Evolutionary conservation across 2,113 vertebrate species (phyloP).

Genomic region (Aspiorhynchus laticeps): DNA sequence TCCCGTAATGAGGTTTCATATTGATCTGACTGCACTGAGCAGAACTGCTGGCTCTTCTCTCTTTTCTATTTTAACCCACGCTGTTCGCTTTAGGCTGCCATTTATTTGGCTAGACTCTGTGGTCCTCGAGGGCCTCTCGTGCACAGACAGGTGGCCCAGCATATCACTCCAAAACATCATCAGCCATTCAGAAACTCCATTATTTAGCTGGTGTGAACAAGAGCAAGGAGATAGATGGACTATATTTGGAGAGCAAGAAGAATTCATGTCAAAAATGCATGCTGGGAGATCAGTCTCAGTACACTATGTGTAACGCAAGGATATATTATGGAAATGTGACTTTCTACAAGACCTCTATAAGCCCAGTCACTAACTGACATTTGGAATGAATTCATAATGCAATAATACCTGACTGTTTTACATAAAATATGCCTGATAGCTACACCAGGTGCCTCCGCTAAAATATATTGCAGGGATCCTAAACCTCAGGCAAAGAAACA

Average conservation of each 20-base stretch:
- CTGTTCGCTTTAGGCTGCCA: slow-evolving; percentile 63
- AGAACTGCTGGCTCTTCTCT: slow-evolving; percentile 71
- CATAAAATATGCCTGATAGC: slow-evolving; percentile 58
- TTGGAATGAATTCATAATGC: slow-evolving; percentile 59
- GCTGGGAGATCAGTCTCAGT: slow-evolving; percentile 51
- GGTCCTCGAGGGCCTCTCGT: slow-evolving; percentile 37
- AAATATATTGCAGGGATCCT: slow-evolving; percentile 40
- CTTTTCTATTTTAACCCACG: slow-evolving; percentile 47
- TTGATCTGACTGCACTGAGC: slow-evolving; percentile 75
- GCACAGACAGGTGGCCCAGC: slow-evolving; percentile 61
- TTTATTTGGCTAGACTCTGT: slow-evolving; percentile 60
- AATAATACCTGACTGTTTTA: slow-evolving; percentile 57
- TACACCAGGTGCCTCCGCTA: slow-evolving; percentile 48
- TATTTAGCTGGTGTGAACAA: slow-evolving; percentile 60
- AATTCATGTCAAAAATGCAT: slow-evolving; percentile 52
- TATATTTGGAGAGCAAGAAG: slow-evolving; percentile 46
- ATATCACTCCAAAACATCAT: slow-evolving; percentile 63
- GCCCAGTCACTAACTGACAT: slow-evolving; percentile 59
- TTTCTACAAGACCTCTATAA: slow-evolving; percentile 59
- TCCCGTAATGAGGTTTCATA: slow-evolving; percentile 85
- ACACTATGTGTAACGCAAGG: slow-evolving; percentile 53
- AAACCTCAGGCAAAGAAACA: slow-evolving; percentile 31
- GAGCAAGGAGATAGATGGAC: slow-evolving; percentile 41
- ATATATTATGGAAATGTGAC: slow-evolving; percentile 61
- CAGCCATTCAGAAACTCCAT: slow-evolving; percentile 65